These are phyloP conservation scores for Meles meles DNA, from an alignment of 2,113 vertebrate species.

Conservation along the genomic window DNA sequence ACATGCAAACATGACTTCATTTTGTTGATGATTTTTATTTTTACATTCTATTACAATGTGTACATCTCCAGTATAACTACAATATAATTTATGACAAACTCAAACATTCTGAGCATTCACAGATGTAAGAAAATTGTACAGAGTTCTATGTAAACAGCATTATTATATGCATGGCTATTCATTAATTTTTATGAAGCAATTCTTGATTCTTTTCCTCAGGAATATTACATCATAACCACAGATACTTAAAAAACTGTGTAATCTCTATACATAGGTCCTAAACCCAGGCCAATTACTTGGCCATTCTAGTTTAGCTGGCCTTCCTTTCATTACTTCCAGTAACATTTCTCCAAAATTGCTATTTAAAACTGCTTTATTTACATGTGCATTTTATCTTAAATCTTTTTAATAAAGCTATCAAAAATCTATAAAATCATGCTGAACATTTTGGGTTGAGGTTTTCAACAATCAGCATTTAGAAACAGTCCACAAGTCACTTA, in stretches of 20 bases:
- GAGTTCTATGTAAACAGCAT: conserved; percentile 60
- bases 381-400: conserved; percentile 28
- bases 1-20: not conserved
- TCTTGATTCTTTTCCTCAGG: conserved; percentile 39
- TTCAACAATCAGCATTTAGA: conserved; percentile 38
- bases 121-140: conserved; percentile 54
- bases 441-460: conserved; percentile 2
- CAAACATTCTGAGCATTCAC: conserved; percentile 61
- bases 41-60: conserved; percentile 63
- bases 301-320: conserved; percentile 12
- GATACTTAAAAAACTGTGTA: not conserved
- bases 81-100: conserved; percentile 55
- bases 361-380: conserved; percentile 50
- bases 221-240: conserved; percentile 29
- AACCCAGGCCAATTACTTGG: not conserved
- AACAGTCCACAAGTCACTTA: not conserved
- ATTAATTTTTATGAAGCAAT: conserved; percentile 60
- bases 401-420: conserved; percentile 53
- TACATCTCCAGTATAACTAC: conserved; percentile 41
- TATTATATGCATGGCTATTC: conserved; percentile 53
- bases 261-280: conserved; percentile 17
- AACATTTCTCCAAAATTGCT: conserved; percentile 30
- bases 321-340: not conserved
- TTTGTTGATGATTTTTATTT: conserved; percentile 70
- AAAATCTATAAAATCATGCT: conserved; percentile 64